Conservation (phyloP, 2,797 vertebrate genomes). For the Labroides dimidiatus region DNA sequence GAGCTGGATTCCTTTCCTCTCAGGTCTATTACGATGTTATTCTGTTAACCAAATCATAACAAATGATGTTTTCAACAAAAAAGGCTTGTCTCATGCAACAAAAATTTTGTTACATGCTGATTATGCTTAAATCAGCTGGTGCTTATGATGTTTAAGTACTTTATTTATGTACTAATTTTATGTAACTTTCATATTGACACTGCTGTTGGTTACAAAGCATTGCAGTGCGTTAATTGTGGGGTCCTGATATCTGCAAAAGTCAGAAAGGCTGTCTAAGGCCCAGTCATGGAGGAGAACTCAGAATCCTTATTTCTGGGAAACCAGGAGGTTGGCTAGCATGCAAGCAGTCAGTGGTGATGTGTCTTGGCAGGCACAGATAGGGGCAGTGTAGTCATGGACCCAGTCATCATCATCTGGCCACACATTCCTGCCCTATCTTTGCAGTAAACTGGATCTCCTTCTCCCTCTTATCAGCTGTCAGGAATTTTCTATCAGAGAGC, state of each 20-base stretch:
- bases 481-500: conserved; percentile 84
- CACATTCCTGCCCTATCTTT: conserved; percentile 88
- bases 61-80: conserved; percentile 62
- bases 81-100: conserved; percentile 66
- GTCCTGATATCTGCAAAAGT: conserved; percentile 49
- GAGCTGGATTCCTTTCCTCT: conserved; percentile 17
- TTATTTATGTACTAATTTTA: too few species aligned
- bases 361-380: conserved; percentile 82
- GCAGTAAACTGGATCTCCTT: conserved; percentile 89
- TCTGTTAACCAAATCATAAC: conserved; percentile 69
- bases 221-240: conserved; percentile 55
- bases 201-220: conserved; percentile 19
- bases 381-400: conserved; percentile 80
- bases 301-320: conserved; percentile 56
- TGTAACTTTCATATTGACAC: not conserved
- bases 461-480: conserved; percentile 86
- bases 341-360: conserved; percentile 71
- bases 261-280: conserved; percentile 37
- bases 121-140: conserved; percentile 40
- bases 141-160: too few species aligned
- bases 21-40: conserved; percentile 62
- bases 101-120: conserved; percentile 49
- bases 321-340: conserved; percentile 55
- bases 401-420: conserved; percentile 83
- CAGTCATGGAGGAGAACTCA: conserved; percentile 40